Percentiles rank a stretch among this genome's conserved stretches.
Evolutionary conservation across 2,113 vertebrate genomes (phyloP).

Genomic region (Mus pahari): DNA sequence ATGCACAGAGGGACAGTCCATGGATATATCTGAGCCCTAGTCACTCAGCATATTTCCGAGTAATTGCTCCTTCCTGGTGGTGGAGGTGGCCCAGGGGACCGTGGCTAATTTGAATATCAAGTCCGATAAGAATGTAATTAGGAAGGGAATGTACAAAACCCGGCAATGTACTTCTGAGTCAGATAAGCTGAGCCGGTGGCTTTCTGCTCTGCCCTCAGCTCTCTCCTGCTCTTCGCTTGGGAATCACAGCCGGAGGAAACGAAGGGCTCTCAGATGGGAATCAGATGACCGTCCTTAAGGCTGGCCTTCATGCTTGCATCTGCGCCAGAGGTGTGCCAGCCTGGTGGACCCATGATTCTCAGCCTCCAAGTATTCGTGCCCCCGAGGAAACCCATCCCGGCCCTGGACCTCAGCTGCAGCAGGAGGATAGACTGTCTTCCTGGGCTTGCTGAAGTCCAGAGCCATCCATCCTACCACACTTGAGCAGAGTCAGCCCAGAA

Average conservation of each 20-base stretch:
- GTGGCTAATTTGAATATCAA: slow-evolving; percentile 53
- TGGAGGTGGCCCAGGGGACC: slow-evolving; percentile 31
- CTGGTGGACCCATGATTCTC: fast-evolving
- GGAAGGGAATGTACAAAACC: neutral
- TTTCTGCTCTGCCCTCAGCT: neutral
- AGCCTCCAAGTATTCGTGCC: neutral
- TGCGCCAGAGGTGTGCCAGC: neutral
- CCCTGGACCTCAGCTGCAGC: neutral
- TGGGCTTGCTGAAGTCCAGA: neutral
- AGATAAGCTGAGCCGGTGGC: neutral
- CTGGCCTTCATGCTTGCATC: fast-evolving
- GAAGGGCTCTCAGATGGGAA: no score
- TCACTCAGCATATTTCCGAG: neutral
- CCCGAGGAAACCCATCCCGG: fast-evolving
- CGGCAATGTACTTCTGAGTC: neutral
- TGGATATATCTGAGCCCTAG: neutral
- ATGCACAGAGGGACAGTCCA: slow-evolving; percentile 38
- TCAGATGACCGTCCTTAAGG: fast-evolving
- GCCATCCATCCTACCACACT: fast-evolving
- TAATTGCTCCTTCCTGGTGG: slow-evolving; percentile 57
- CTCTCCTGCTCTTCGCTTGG: neutral
- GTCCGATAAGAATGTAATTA: slow-evolving; percentile 54
- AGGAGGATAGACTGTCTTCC: no score
- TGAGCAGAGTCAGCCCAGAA: neutral
- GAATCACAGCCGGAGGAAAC: fast-evolving